Evolutionary conservation across 2,113 vertebrate species (phyloP).

Genomic region (human): GRCh38 chr5:155475001-155475500

Average conservation of each 20-base stretch:
- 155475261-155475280: constrained; percentile 52
- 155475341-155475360: constrained; percentile 83
- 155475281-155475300: constrained; percentile 70
- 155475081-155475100: neutral
- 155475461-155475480: constrained; percentile 66
- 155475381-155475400: constrained; percentile 78
- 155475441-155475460: constrained; percentile 64
- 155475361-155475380: constrained; percentile 68
- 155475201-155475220: neutral
- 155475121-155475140: neutral
- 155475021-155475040: neutral
- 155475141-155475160: neutral
- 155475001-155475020: neutral
- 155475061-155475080: neutral
- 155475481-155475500: constrained; percentile 47
- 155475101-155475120: neutral
- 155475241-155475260: constrained; percentile 43
- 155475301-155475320: constrained; percentile 64
- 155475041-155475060: neutral
- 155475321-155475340: constrained; percentile 66
- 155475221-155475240: neutral
- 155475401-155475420: constrained; percentile 64
- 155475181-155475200: neutral
- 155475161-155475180: neutral
- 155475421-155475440: constrained; percentile 41